These are phyloP conservation scores for Heliconius himera DNA, from an alignment of 1,140 invertebrate species.

Conservation along the genomic window DNA sequence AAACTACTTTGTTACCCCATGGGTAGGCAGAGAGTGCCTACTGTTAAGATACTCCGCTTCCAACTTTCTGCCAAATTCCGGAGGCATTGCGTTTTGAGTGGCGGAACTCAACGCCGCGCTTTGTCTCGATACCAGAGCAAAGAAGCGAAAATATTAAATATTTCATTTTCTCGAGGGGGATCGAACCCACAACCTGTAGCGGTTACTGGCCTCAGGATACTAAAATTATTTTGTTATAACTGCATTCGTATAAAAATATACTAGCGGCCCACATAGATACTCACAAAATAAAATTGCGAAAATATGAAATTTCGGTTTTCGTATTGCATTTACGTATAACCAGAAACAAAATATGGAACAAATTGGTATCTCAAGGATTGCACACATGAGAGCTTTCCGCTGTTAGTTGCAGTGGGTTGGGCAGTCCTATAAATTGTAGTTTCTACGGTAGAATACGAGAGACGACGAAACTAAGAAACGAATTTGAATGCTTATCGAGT, in stretches of 20 bases:
- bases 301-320: conserved; percentile 12
- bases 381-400: conserved; percentile 19
- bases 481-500: conserved; percentile 9
- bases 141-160: too few species aligned
- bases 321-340: conserved; percentile 9
- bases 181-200: not conserved
- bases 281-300: conserved; percentile 13
- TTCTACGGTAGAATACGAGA: not conserved
- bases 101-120: too few species aligned
- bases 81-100: too few species aligned
- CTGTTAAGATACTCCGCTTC: too few species aligned
- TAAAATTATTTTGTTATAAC: not conserved
- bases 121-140: too few species aligned
- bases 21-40: too few species aligned
- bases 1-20: too few species aligned
- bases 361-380: conserved; percentile 29
- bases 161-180: not conserved
- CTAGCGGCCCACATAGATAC: not conserved
- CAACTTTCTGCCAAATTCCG: too few species aligned
- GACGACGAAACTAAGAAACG: not conserved
- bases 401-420: conserved; percentile 4
- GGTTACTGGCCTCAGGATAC: not conserved
- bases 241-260: not conserved
- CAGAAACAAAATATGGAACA: conserved; percentile 19
- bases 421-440: conserved; percentile 2